Evolutionary conservation across 2,797 vertebrate species (phyloP).

Genomic region (Ispidina lecontei): DNA sequence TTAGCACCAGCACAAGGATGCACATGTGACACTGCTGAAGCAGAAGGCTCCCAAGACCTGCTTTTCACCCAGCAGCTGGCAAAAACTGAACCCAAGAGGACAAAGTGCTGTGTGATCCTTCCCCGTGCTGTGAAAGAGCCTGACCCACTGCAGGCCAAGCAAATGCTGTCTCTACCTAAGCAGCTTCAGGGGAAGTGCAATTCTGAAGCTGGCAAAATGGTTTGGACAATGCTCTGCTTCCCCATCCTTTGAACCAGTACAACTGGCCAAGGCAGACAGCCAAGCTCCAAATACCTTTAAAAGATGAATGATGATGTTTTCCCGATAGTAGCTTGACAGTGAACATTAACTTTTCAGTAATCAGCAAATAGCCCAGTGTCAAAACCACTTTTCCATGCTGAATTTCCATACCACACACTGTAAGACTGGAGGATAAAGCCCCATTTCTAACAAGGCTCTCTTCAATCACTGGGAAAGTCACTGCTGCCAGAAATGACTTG

Average conservation of each 20-base stretch:
- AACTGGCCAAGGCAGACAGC: not conserved
- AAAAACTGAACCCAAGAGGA: not conserved
- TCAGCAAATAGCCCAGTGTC: not conserved
- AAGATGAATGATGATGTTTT: not conserved
- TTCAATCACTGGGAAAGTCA: not conserved
- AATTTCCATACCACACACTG: not conserved
- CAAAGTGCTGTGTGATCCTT: not conserved
- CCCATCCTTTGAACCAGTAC: not conserved
- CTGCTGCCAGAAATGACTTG: not conserved
- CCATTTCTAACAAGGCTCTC: not conserved
- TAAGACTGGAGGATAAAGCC: not conserved
- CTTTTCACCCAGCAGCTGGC: not conserved
- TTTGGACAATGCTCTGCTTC: not conserved
- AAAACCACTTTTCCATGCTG: not conserved
- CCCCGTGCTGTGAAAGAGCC: not conserved
- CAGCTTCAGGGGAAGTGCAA: not conserved
- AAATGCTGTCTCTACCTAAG: not conserved
- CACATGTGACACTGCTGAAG: rapidly evolving
- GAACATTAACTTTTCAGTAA: not conserved
- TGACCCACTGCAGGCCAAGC: not conserved
- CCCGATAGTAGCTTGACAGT: not conserved
- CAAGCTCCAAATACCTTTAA: not conserved
- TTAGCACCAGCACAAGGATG: not conserved
- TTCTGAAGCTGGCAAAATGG: not conserved
- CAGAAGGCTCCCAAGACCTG: not conserved